phyloP scores from a whole-genome alignment of 2,888 invertebrate genomes.

The Teinopalpus imperialis region DNA sequence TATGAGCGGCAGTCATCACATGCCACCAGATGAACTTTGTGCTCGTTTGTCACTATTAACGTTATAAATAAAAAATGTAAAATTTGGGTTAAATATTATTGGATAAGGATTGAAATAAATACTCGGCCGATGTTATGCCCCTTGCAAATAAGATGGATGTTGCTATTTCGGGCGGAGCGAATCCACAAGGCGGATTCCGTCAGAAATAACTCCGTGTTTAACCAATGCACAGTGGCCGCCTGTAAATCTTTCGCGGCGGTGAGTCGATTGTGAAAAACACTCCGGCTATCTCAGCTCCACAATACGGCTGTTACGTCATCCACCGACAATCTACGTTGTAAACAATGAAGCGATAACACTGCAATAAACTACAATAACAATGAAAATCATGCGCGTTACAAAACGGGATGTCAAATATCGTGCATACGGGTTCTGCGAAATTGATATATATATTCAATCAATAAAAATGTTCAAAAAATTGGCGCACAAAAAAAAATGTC shows the following conservation, averaged over 20 bases:
- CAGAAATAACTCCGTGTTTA: slow-evolving; percentile 71
- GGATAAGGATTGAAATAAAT: slow-evolving; percentile 54
- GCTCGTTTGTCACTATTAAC: no score
- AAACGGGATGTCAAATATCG: background rate
- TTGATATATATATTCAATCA: no score
- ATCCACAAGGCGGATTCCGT: slow-evolving; percentile 74
- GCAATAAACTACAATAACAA: slow-evolving; percentile 9
- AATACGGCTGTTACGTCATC: slow-evolving; percentile 9
- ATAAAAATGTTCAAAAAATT: no score
- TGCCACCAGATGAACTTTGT: no score
- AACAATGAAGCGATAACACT: slow-evolving; percentile 17
- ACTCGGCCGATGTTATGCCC: slow-evolving; percentile 50
- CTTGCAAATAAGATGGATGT: slow-evolving; percentile 71
- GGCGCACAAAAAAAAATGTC: background rate
- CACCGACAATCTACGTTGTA: slow-evolving; percentile 4
- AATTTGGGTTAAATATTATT: slow-evolving; percentile 50
- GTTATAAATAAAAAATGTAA: no score
- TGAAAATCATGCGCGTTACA: slow-evolving; percentile 8
- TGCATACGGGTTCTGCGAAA: no score
- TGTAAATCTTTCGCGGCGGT: slow-evolving; percentile 68
- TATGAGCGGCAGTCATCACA: no score
- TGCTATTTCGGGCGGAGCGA: slow-evolving; percentile 73
- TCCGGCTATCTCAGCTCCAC: slow-evolving; percentile 43
- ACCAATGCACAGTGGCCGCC: slow-evolving; percentile 53
- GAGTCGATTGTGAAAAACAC: slow-evolving; percentile 68